Evolutionary conservation across 1,140 invertebrate species (phyloP).

Genomic region (Ceratitis capitata): DNA sequence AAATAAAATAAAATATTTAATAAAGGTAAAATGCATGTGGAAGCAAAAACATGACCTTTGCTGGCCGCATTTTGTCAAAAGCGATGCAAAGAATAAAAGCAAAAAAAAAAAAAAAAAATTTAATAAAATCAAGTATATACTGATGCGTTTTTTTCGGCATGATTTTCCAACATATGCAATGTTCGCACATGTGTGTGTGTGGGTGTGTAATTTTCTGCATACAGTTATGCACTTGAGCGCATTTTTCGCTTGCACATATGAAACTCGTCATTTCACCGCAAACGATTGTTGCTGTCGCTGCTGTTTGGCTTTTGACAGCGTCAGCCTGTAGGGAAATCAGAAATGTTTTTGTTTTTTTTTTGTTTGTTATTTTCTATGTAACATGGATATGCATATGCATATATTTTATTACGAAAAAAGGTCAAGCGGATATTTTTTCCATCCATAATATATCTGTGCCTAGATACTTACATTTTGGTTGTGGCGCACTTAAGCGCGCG

Average conservation of each 20-base stretch:
- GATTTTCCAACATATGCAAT: neutral
- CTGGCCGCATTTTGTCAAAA: neutral
- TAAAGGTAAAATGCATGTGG: neutral
- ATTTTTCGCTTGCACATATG: conserved; percentile 3
- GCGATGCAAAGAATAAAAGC: neutral
- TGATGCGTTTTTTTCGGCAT: neutral
- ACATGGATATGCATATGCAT: too few relatives aligned
- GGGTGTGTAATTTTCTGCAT: neutral
- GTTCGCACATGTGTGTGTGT: neutral
- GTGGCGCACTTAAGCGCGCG: neutral
- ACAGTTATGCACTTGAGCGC: neutral
- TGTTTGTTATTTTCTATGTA: too few relatives aligned
- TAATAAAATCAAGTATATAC: neutral
- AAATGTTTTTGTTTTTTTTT: neutral
- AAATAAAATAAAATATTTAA: neutral
- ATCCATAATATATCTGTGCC: neutral
- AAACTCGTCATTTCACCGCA: conserved; percentile 33
- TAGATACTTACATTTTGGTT: neutral
- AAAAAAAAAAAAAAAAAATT: neutral
- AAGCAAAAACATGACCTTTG: neutral
- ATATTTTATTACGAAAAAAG: neutral
- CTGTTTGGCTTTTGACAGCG: conserved; percentile 22
- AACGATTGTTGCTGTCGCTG: conserved; percentile 30
- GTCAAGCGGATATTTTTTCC: conserved; percentile 7
- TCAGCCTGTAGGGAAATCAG: conserved; percentile 10